Evolutionary conservation across 2,888 invertebrate species (phyloP).

Genomic region (Lissocephala sabroskyi): DNA sequence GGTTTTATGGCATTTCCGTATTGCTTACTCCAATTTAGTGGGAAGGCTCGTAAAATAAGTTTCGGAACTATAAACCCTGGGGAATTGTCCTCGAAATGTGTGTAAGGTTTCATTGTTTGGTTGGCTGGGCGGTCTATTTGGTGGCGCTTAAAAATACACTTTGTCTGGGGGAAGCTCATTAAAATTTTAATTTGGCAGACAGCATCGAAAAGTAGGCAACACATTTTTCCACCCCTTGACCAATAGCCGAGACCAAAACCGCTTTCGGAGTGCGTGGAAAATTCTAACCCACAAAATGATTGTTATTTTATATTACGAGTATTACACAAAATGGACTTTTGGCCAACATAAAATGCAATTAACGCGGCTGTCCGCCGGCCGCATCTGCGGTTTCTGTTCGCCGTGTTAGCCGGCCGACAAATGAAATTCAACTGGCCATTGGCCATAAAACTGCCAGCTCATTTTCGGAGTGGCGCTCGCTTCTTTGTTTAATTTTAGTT

Average conservation of each 20-base stretch:
- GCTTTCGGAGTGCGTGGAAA: constrained; percentile 32
- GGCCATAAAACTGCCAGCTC: not conserved
- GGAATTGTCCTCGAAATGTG: too few relatives aligned
- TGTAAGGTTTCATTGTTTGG: too few relatives aligned
- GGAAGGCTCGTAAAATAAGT: too few relatives aligned
- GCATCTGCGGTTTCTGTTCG: constrained; percentile 2
- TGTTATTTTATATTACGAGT: constrained; percentile 37
- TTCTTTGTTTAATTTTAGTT: not conserved
- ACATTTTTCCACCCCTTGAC: too few relatives aligned
- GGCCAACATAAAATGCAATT: constrained; percentile 43
- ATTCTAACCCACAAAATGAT: constrained; percentile 50
- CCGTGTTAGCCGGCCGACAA: constrained; percentile 17
- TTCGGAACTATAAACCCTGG: too few relatives aligned
- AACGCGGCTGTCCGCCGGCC: constrained; percentile 23
- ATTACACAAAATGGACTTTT: constrained; percentile 24
- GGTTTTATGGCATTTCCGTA: too few relatives aligned
- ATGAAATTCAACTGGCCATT: constrained; percentile 55
- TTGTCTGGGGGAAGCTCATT: constrained; percentile 2
- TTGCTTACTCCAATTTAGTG: too few relatives aligned
- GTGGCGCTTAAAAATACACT: too few relatives aligned
- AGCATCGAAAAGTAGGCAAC: constrained; percentile 11
- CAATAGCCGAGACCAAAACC: too few relatives aligned
- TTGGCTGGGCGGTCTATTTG: too few relatives aligned
- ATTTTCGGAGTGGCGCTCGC: too few relatives aligned
- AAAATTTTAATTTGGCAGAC: not conserved